Conservation (phyloP, 1,140 invertebrate genomes). For the Lepidurus arcticus region DNA sequence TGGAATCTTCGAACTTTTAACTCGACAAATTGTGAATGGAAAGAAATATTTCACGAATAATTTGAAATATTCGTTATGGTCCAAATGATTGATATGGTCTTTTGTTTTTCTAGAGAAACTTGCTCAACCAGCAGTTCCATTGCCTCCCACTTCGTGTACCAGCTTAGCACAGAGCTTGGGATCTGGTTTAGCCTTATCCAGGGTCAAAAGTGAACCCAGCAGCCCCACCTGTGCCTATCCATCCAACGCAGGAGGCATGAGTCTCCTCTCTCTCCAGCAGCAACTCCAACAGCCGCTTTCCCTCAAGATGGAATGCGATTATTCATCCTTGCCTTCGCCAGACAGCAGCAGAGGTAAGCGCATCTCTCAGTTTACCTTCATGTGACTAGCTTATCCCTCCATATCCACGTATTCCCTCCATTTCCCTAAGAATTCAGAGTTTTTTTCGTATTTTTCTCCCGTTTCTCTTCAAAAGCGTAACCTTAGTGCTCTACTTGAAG, state of each 20-base stretch:
- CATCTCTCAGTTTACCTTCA: conserved; percentile 24
- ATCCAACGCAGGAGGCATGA: conserved; percentile 31
- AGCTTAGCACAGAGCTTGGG: conserved; percentile 41
- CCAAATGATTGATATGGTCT: no score
- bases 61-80: no score
- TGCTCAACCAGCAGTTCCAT: conserved; percentile 47
- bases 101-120: conserved; percentile 47
- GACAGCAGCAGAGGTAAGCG: conserved; percentile 48
- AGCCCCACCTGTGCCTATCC: background rate
- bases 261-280: conserved; percentile 34
- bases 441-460: no score
- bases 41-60: no score
- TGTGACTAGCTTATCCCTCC: background rate
- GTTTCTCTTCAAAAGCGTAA: no score
- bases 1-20: no score
- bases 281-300: conserved; percentile 30
- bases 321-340: conserved; percentile 37
- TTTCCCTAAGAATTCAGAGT: background rate
- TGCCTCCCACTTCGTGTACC: conserved; percentile 43
- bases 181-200: conserved; percentile 25
- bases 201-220: conserved; percentile 41
- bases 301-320: conserved; percentile 49
- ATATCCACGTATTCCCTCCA: background rate
- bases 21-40: no score
- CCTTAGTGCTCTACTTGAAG: no score